A percentile compares a stretch with the other conserved stretches of the same genome.
phyloP scores from a whole-genome alignment of 2,888 invertebrate species.

The Elaeidobius kamerunicus region DNA sequence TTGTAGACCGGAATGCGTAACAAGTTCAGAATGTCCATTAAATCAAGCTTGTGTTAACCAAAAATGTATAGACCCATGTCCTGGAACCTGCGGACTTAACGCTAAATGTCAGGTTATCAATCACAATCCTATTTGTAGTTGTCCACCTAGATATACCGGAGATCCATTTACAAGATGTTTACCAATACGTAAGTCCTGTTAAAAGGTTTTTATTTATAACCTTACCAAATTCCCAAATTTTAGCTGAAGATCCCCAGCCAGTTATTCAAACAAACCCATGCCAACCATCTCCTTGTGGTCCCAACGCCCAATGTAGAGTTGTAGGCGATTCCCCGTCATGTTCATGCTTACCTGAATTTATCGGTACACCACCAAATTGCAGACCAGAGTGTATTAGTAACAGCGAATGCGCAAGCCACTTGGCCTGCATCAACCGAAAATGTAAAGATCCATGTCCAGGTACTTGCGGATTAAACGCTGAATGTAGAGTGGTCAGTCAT shows the following conservation, averaged over 20 bases:
- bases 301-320: conserved; percentile 64
- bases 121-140: no score
- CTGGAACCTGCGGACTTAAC: no score
- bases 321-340: conserved; percentile 59
- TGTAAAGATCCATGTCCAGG: conserved; percentile 66
- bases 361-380: conserved; percentile 78
- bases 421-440: conserved; percentile 68
- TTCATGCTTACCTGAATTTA: no score
- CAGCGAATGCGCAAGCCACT: no score
- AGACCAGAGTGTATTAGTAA: conserved; percentile 83
- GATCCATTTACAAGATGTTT: conserved; percentile 67
- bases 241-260: conserved; percentile 34
- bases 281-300: conserved; percentile 58
- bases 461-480: conserved; percentile 55
- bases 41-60: conserved; percentile 54
- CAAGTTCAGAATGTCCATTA: conserved; percentile 53
- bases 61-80: conserved; percentile 54
- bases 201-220: no score
- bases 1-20: conserved; percentile 53
- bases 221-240: conserved; percentile 11
- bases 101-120: no score
- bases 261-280: conserved; percentile 49
- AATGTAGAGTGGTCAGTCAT: conserved; percentile 57
- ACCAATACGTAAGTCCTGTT: conserved; percentile 49
- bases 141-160: conserved; percentile 63